phyloP scores from a whole-genome alignment of 1,140 invertebrate species.

The Alviniconcha marisindica region DNA sequence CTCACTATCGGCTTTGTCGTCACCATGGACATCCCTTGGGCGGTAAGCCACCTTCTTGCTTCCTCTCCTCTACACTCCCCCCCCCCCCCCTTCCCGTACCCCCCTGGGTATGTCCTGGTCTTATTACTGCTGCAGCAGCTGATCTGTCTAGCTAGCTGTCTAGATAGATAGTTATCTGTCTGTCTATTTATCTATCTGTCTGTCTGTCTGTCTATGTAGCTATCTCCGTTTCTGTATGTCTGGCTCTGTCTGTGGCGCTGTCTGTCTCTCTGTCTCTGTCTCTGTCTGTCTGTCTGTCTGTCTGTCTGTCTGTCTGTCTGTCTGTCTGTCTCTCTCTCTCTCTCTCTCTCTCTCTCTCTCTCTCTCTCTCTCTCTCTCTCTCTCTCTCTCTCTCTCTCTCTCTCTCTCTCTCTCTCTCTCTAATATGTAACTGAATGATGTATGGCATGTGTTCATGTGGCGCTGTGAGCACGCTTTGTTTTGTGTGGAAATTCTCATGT shows the following conservation, averaged over 20 bases:
- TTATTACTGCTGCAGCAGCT: too few species aligned
- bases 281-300: slow-evolving; percentile 22
- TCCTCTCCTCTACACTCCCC: too few species aligned
- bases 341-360: neutral
- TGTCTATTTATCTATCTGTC: neutral
- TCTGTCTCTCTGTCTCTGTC: neutral
- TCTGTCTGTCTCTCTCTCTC: neutral
- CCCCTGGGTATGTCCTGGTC: too few species aligned
- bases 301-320: neutral
- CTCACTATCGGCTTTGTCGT: slow-evolving; percentile 90
- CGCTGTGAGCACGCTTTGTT: too few species aligned
- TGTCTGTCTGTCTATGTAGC: neutral
- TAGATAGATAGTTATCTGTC: neutral
- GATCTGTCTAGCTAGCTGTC: neutral
- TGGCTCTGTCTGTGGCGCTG: neutral
- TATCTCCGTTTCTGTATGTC: neutral
- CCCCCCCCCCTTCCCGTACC: too few species aligned
- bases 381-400: neutral
- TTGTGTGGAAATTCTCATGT: too few species aligned
- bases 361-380: neutral
- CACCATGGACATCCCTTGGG: slow-evolving; percentile 87
- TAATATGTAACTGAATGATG: too few species aligned
- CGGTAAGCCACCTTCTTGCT: slow-evolving; percentile 59
- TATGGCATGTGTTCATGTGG: too few species aligned
- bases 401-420: neutral